These are phyloP conservation scores for roundworm (Caenorhabditis elegans) DNA, from an alignment of 1,140 invertebrate genomes.

Conservation along the genomic window WBcel235 BX284606.5:8982501-8983000, in stretches of 20 bases:
- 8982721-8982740: no score
- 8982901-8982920: conserved; percentile 38
- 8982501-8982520: no score
- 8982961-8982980: no score
- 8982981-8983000: no score
- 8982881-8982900: conserved; percentile 44
- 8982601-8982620: conserved; percentile 46
- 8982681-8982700: conserved; percentile 25
- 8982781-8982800: conserved; percentile 9
- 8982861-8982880: conserved; percentile 46
- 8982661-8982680: conserved; percentile 40
- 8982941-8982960: conserved; percentile 25
- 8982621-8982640: conserved; percentile 37
- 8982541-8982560: no score
- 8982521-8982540: no score
- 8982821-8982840: not conserved
- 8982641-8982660: conserved; percentile 44
- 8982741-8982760: conserved; percentile 43
- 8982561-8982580: conserved; percentile 8
- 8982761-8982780: conserved; percentile 44
- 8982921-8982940: conserved; percentile 38
- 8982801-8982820: conserved; percentile 12
- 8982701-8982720: no score
- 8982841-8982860: not conserved
- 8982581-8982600: not conserved